Conservation (phyloP, 1,140 invertebrate genomes). For the Hypothenemus hampei region DNA sequence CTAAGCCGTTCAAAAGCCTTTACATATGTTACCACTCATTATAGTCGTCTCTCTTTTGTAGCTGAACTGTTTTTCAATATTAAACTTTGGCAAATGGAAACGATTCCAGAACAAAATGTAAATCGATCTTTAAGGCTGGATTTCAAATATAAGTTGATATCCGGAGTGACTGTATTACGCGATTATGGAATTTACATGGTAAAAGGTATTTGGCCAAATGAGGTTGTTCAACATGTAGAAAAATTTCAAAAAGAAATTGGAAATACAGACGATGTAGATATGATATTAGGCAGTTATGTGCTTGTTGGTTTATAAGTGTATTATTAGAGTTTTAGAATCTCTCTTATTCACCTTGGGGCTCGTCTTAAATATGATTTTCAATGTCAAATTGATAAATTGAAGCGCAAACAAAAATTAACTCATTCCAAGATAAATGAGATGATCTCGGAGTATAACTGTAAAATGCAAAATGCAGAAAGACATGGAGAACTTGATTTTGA, state of each 20-base stretch:
- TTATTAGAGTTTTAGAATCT: conserved; percentile 6
- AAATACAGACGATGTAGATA: no score
- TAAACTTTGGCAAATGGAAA: conserved; percentile 55
- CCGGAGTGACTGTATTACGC: conserved; percentile 39
- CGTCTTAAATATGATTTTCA: conserved; percentile 38
- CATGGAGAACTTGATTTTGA: neutral
- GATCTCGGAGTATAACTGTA: conserved; percentile 28
- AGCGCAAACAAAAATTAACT: conserved; percentile 23
- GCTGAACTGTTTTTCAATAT: conserved; percentile 71
- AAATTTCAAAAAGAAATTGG: neutral
- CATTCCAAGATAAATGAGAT: conserved; percentile 25
- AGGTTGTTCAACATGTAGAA: conserved; percentile 12
- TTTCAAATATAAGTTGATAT: conserved; percentile 39
- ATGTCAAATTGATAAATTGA: conserved; percentile 33
- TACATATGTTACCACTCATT: conserved; percentile 81
- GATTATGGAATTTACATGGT: conserved; percentile 41
- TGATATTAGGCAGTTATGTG: no score
- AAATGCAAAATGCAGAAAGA: conserved; percentile 17
- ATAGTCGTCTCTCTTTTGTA: conserved; percentile 66
- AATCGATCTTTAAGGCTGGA: conserved; percentile 33
- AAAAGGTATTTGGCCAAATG: conserved; percentile 35
- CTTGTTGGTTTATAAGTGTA: no score
- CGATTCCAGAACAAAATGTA: conserved; percentile 21
- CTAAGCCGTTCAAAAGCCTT: conserved; percentile 66
- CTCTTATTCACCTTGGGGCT: no score